Conservation (phyloP, 2,113 vertebrate species). For the Platycercus adscitus region DNA sequence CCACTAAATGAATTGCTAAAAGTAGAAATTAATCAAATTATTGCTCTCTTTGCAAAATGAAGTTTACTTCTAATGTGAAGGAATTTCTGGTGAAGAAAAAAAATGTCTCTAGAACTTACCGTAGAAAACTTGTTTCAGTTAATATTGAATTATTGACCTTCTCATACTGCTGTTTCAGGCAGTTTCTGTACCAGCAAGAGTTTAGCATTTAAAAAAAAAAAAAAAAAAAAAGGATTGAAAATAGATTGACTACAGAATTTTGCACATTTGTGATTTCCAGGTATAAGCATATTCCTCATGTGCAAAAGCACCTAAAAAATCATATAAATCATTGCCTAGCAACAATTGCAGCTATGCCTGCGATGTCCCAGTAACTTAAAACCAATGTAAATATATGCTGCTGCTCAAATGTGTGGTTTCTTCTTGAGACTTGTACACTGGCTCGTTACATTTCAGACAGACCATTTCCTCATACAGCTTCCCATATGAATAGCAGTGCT, state of each 20-base stretch:
- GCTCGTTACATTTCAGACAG: neutral
- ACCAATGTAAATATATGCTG: neutral
- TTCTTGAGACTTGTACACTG: no score
- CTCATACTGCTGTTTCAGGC: neutral
- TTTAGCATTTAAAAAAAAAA: neutral
- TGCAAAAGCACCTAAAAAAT: neutral
- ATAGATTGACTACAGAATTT: neutral
- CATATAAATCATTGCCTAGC: neutral
- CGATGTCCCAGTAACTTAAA: neutral
- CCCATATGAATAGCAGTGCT: rapidly evolving
- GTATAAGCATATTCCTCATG: neutral
- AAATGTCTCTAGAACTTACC: neutral
- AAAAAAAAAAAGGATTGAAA: neutral
- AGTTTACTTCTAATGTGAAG: neutral
- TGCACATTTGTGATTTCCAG: neutral
- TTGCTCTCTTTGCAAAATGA: neutral
- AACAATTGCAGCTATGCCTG: neutral
- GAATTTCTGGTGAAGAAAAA: neutral
- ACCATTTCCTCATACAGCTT: neutral
- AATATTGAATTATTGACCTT: slow-evolving; percentile 43
- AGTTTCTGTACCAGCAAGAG: neutral
- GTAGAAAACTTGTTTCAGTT: neutral
- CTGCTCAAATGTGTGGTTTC: neutral
- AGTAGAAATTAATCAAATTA: slow-evolving; percentile 14
- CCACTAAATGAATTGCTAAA: neutral